Base-by-base conservation (phyloP, 1,140 invertebrate genomes). In the Bombus waltoni region DNA sequence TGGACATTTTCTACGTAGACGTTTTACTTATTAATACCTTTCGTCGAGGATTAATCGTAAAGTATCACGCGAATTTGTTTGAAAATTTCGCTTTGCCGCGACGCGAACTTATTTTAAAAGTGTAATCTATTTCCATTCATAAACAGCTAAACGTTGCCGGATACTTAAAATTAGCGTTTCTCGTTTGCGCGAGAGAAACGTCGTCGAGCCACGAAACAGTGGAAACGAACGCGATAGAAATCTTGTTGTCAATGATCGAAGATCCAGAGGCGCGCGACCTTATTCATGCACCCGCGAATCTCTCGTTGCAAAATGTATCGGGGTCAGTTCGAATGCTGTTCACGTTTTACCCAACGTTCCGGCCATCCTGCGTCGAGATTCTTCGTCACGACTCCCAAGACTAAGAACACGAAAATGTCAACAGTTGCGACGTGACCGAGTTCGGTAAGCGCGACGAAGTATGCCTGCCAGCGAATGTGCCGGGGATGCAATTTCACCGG, bases 291-390 rank as follows among this genome's bases (percentile, higher is more conserved):
- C 47, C 47, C 59, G 59, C 44, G 78, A 73, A 73, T 85, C 22
- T 18, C 78, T 75, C 47, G 62, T 77, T 81, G n/a, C 75, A 28
- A 40, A 74, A 86, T 72, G 75, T 42, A 81, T 65, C 80, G 80
- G 42, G 85, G 38, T 62, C 57, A 77, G 70, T 81, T 79, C 65
- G 83, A 81, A 89, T 85, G 88, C 88, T 71, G 86, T 87, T 82
- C 89, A 89, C 89, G 85, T 90, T 90, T 88, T 85, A 62, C 86
- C 72, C 88, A 89, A 85, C 85, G 88, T 85, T 47, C 83, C 70
- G 78, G 70, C 87, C 70, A 74, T 88, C 70, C 87, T 83, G 73
- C 85, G 81, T 79, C 81, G 81, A 40, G 83, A 90, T 84, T 90
- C 88, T 85, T 70, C 81, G 88, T 89, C 85, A 87, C 88, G 89